Conservation (phyloP, 2,797 vertebrate species). For the Phrynocephalus forsythii region DNA sequence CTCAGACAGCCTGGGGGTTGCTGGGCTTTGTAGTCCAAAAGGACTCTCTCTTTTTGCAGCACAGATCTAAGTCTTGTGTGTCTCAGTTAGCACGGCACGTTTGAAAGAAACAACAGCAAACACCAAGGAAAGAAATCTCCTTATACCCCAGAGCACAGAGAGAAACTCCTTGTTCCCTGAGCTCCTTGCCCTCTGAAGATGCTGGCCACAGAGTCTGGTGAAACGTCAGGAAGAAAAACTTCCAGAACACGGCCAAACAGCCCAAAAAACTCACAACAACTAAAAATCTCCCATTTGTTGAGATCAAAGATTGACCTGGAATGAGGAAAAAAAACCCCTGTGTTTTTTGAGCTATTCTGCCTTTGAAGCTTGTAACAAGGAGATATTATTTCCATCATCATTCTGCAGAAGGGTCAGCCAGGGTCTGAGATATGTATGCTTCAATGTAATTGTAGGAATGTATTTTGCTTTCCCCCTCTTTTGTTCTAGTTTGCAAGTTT, state of each 20-base stretch:
- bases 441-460: background rate
- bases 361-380: slow-evolving; percentile 13
- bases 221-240: too few species aligned
- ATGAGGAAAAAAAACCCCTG: background rate
- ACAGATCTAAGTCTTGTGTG: background rate
- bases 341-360: background rate
- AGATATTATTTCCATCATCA: slow-evolving; percentile 7
- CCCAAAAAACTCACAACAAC: too few species aligned
- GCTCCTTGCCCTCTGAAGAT: too few species aligned
- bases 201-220: too few species aligned
- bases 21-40: too few species aligned
- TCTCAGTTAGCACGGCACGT: background rate
- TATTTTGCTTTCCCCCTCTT: background rate
- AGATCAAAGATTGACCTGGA: slow-evolving; percentile 15
- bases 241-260: too few species aligned
- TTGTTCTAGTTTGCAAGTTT: background rate
- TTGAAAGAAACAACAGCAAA: background rate
- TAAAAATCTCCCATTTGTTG: background rate
- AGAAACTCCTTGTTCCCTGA: too few species aligned
- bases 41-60: too few species aligned
- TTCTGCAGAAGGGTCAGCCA: slow-evolving; percentile 1
- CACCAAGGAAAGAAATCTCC: too few species aligned
- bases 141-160: too few species aligned
- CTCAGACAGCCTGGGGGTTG: too few species aligned
- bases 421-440: background rate